A percentile compares a stretch with the other conserved stretches of the same genome.
These are phyloP conservation scores for Vanessa tameamea DNA, from an alignment of 1,140 invertebrate genomes.

Conservation along the genomic window DNA sequence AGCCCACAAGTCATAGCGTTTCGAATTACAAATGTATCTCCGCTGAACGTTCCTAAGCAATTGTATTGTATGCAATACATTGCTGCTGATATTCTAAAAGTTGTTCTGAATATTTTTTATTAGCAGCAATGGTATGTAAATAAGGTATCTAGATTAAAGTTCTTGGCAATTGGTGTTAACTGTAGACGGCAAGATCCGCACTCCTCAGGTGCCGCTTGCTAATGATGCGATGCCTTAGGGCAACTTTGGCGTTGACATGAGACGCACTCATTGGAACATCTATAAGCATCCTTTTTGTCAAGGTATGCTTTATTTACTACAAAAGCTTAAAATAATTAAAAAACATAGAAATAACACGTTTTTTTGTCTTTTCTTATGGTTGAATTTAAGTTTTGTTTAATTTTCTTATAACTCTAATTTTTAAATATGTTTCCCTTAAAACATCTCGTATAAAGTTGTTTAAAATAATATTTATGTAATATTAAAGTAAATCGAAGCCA, in stretches of 20 bases:
- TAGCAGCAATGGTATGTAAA: conserved; percentile 31
- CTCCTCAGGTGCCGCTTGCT: conserved; percentile 66
- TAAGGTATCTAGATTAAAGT: background rate
- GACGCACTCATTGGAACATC: conserved; percentile 60
- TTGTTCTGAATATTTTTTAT: background rate
- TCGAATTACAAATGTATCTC: conserved; percentile 49
- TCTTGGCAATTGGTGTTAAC: conserved; percentile 27
- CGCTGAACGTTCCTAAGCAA: conserved; percentile 32
- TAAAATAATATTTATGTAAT: too few relatives aligned
- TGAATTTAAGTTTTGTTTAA: too few relatives aligned
- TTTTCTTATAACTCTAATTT: too few relatives aligned
- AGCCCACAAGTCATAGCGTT: conserved; percentile 65
- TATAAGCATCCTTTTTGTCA: conserved; percentile 59
- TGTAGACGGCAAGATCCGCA: conserved; percentile 45
- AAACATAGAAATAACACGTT: background rate
- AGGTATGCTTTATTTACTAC: conserved; percentile 42
- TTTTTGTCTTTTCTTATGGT: background rate
- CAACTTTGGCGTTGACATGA: conserved; percentile 59
- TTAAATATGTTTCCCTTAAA: too few relatives aligned
- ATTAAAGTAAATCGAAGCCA: too few relatives aligned
- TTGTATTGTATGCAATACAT: conserved; percentile 41
- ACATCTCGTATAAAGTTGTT: too few relatives aligned
- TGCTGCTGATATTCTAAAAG: conserved; percentile 31
- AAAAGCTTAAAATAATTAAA: conserved; percentile 22
- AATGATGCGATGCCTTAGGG: conserved; percentile 64